phyloP scores from a whole-genome alignment of 2,888 invertebrate species.

The Melangyna quadrimaculata region DNA sequence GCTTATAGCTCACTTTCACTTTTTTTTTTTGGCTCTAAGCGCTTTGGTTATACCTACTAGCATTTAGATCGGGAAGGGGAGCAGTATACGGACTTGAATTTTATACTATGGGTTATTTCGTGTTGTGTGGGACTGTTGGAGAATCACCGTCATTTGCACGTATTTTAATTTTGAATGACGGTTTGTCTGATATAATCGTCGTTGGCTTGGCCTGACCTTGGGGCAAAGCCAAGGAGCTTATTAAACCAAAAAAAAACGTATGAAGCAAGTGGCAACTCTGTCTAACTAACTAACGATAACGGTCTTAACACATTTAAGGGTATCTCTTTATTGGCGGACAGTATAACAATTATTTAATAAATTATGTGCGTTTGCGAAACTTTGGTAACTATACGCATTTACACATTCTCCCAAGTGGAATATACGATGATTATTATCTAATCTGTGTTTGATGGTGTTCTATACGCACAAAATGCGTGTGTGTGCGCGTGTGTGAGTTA shows the following conservation, averaged over 20 bases:
- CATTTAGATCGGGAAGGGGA: neutral
- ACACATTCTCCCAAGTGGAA: constrained; percentile 1
- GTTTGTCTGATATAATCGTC: constrained; percentile 63
- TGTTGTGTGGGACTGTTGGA: constrained; percentile 7
- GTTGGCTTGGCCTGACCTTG: constrained; percentile 51
- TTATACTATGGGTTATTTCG: no score
- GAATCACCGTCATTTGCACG: constrained; percentile 39
- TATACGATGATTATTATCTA: constrained; percentile 11
- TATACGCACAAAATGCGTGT: neutral
- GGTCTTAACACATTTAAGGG: constrained; percentile 42
- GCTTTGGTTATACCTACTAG: constrained; percentile 11
- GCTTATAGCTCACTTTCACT: constrained; percentile 64
- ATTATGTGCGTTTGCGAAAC: constrained; percentile 58
- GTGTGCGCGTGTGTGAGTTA: neutral
- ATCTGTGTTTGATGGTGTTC: no score
- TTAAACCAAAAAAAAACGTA: constrained; percentile 57
- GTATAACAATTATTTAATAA: constrained; percentile 60
- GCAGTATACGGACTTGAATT: neutral
- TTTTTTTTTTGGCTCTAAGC: constrained; percentile 61
- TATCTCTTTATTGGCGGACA: constrained; percentile 34
- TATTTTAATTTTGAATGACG: constrained; percentile 43
- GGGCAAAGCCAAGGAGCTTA: constrained; percentile 70
- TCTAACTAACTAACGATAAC: neutral
- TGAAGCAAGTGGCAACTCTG: constrained; percentile 56
- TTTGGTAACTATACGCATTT: neutral